phyloP scores from a whole-genome alignment of 2,888 invertebrate genomes.

The Epistrophe eligans region DNA sequence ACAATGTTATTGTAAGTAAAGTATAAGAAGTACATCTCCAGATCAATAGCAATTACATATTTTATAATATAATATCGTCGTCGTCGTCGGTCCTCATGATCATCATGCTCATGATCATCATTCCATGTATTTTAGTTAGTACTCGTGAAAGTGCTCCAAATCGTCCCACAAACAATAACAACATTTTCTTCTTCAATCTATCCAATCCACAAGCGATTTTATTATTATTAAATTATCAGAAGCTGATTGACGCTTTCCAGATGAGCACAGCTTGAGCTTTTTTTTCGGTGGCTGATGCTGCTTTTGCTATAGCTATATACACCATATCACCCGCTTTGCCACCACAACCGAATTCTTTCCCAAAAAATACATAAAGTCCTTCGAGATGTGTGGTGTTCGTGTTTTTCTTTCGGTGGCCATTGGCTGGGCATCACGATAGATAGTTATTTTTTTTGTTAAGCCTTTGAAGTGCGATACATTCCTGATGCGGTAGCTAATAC shows the following conservation, averaged over 20 bases:
- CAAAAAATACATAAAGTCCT: constrained; percentile 51
- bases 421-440: constrained; percentile 6
- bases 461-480: constrained; percentile 75
- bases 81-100: constrained; percentile 28
- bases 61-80: constrained; percentile 11
- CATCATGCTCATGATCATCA: constrained; percentile 47
- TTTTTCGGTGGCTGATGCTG: constrained; percentile 49
- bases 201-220: constrained; percentile 24
- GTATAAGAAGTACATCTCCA: background rate
- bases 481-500: constrained; percentile 48
- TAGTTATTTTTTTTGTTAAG: constrained; percentile 1
- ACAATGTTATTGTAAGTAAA: background rate
- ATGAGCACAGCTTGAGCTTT: constrained; percentile 76
- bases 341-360: background rate
- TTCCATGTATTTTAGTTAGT: constrained; percentile 12
- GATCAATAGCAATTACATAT: background rate
- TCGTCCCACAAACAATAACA: constrained; percentile 74
- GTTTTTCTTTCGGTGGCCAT: constrained; percentile 66
- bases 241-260: constrained; percentile 76
- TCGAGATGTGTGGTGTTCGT: constrained; percentile 48
- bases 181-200: constrained; percentile 24
- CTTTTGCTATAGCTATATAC: too few relatives aligned
- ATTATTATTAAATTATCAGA: constrained; percentile 76
- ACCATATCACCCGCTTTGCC: background rate
- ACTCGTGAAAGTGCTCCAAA: constrained; percentile 70